Percentiles rank a stretch among this genome's conserved stretches.
These are phyloP conservation scores for Pachypsylla venusta DNA, from an alignment of 1,140 invertebrate genomes.

Conservation along the genomic window DNA sequence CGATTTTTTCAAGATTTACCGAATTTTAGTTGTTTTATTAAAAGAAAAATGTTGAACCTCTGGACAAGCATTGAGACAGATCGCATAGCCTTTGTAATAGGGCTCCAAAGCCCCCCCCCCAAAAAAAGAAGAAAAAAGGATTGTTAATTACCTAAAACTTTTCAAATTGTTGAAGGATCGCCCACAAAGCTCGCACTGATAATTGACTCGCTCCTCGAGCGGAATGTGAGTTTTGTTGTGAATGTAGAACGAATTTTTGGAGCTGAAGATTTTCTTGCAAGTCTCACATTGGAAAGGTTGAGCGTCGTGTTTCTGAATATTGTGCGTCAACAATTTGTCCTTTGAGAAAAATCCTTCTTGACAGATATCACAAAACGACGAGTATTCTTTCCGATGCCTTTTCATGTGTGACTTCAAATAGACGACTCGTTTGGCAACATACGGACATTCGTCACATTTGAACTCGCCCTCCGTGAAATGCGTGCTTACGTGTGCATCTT, in stretches of 20 bases:
- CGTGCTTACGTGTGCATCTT: constrained; percentile 15
- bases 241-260: constrained; percentile 19
- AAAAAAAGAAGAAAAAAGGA: too few species aligned
- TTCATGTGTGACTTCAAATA: constrained; percentile 27
- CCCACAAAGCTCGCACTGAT: constrained; percentile 4
- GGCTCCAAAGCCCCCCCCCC: too few species aligned
- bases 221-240: constrained; percentile 54
- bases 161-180: constrained; percentile 4
- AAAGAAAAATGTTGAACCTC: too few species aligned
- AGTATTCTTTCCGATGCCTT: constrained; percentile 29
- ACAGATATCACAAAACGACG: constrained; percentile 43
- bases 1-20: too few species aligned
- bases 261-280: constrained; percentile 19
- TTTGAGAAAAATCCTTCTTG: constrained; percentile 51
- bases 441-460: constrained; percentile 28
- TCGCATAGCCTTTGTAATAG: too few species aligned
- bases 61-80: too few species aligned
- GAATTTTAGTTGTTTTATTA: too few species aligned
- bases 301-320: constrained; percentile 20
- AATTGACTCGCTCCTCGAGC: background rate
- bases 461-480: constrained; percentile 15
- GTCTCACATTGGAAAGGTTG: constrained; percentile 18
- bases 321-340: constrained; percentile 32
- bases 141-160: constrained; percentile 3
- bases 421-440: constrained; percentile 25